phyloP scores from a whole-genome alignment of 37 sponge, comb jelly and placozoan genomes.

The Crambe crambe region DNA sequence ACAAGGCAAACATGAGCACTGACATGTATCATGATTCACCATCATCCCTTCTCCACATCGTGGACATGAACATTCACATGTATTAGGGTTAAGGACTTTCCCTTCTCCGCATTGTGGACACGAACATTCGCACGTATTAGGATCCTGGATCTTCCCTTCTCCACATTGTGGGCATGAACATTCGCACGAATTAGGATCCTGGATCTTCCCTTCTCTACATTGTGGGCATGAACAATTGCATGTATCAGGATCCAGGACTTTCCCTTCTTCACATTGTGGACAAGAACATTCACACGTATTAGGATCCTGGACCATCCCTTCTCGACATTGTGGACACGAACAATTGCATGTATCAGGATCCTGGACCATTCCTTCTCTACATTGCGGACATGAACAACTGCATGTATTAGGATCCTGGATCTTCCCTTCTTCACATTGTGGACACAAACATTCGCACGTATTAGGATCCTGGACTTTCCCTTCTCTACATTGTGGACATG shows the following conservation, averaged over 20 bases:
- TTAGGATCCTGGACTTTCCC: not conserved
- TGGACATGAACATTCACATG: constrained; percentile 37
- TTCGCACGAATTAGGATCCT: constrained; percentile 20
- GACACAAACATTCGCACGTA: not conserved
- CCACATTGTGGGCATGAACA: constrained; percentile 21
- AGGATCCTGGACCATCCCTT: not conserved
- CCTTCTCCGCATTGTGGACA: constrained; percentile 1
- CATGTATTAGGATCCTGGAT: not conserved
- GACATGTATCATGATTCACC: not conserved
- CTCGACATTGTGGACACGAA: constrained; percentile 5
- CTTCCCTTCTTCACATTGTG: not conserved
- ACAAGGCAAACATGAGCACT: not conserved
- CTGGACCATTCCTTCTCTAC: not conserved
- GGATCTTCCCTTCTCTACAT: not conserved
- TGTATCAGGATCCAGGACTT: not conserved
- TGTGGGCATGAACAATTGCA: constrained; percentile 36
- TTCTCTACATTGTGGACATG: constrained; percentile 7
- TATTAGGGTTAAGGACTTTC: not conserved
- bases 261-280: constrained; percentile 10
- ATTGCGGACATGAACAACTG: not conserved
- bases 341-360: constrained; percentile 34
- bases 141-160: not conserved
- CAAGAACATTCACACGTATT: constrained; percentile 26
- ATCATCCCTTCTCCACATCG: not conserved
- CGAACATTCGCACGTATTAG: constrained; percentile 24